Conservation (phyloP, 2,888 invertebrate species). For the Pandemis heparana region DNA sequence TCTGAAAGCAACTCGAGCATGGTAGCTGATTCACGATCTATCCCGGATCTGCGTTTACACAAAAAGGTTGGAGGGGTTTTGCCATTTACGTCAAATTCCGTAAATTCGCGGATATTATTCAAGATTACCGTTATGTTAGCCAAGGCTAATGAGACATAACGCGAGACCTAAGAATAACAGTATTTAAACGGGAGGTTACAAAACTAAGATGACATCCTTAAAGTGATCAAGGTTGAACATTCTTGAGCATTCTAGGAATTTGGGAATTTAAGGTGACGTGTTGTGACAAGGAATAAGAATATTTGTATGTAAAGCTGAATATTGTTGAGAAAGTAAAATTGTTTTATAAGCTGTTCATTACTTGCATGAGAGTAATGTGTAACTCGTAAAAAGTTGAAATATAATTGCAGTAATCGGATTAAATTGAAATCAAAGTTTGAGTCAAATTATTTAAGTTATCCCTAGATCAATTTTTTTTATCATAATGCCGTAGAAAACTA, state of each 20-base stretch:
- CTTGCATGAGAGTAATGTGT: background rate
- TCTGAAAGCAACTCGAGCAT: constrained; percentile 17
- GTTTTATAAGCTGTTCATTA: background rate
- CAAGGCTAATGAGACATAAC: constrained; percentile 17
- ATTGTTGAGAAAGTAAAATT: no score
- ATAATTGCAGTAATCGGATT: background rate
- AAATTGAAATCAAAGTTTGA: background rate
- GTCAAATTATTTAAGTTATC: no score
- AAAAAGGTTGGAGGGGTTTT: constrained; percentile 16
- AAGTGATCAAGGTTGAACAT: background rate
- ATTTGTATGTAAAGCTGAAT: background rate
- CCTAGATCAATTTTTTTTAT: no score
- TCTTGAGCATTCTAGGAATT: background rate
- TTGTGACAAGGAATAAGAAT: background rate
- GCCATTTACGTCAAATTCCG: constrained; percentile 5
- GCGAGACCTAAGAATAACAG: constrained; percentile 10
- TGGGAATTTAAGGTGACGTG: background rate
- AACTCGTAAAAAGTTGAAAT: background rate
- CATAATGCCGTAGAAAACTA: no score
- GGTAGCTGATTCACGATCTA: constrained; percentile 19
- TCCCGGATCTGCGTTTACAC: constrained; percentile 22
- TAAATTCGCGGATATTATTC: constrained; percentile 22
- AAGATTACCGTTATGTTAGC: constrained; percentile 18
- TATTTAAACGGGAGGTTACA: background rate
- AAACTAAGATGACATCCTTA: background rate